Base-by-base conservation (phyloP, 2,113 vertebrate genomes). In the Centropus bengalensis region DNA sequence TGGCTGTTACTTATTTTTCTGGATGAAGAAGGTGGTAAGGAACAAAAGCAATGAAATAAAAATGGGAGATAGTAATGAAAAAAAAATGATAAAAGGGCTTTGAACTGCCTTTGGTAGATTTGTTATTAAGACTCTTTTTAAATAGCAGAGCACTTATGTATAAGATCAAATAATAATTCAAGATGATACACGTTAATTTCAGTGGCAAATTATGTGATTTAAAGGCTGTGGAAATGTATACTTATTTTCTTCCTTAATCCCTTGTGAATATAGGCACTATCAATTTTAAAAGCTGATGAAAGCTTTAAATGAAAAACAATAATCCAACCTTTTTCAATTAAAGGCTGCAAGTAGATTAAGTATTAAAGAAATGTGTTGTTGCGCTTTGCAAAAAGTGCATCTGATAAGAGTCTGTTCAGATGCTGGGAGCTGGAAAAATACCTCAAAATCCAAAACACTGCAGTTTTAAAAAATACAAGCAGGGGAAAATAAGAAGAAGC, bases 1-100 rank as follows among this genome's bases (percentile, higher is more conserved):
- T 97, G 86, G 91, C 93, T 98, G 97, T 97, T 97, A 95, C 93
- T 97, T 97, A 94, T 97, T 97, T 96, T 97, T 95, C 92, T 96
- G 93, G 96, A 96, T 86, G 86, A 97, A 97, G 92, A 97, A 96
- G 91, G 81, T 96, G 93, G 91, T 74, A 94, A 96, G 95, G 94
- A 96, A 95, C 85, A 96, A 98, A 98, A 97, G 89, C 92, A 97
- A 95, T 86, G 90, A 90, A 96, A 97, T 69, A 89, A 97, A 97
- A 97, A 92, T 92, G 80, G 91, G 92, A 97, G 82, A 92, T 96
- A 94, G 81, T 97, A 97, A 96, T 96, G 68, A 94, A 96, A 96
- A 96, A 96, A 92, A 92, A 93, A 96, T 5, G 5, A 96, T 78
- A 94, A 97, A 97, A 83, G 77, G 60, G 40, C 81, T 94, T 94